phyloP scores from a whole-genome alignment of 2,888 invertebrate genomes.

The Lobophora halterata region DNA sequence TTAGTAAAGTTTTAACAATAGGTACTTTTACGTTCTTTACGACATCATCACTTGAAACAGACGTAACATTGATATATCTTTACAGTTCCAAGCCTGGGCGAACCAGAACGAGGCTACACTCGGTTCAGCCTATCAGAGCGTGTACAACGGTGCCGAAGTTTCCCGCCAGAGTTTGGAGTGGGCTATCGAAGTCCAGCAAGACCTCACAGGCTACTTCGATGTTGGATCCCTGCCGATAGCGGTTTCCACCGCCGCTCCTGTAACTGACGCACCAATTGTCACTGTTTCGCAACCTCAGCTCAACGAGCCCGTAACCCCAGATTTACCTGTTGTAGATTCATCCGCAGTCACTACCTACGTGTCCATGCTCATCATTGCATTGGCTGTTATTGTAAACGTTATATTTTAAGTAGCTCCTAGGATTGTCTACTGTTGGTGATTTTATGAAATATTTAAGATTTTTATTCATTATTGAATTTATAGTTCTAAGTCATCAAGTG shows the following conservation, averaged over 20 bases:
- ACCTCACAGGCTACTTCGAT: constrained; percentile 48
- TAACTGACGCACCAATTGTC: constrained; percentile 5
- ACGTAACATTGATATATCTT: constrained; percentile 11
- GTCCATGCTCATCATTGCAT: constrained; percentile 42
- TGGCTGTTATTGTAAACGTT: constrained; percentile 44
- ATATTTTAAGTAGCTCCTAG: constrained; percentile 37
- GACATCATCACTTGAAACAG: too few relatives aligned
- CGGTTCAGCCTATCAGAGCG: constrained; percentile 34
- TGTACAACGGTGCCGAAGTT: constrained; percentile 37
- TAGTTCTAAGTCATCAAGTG: constrained; percentile 27
- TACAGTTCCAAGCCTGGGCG: constrained; percentile 63
- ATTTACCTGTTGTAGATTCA: constrained; percentile 38
- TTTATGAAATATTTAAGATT: too few relatives aligned
- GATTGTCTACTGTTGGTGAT: not conserved
- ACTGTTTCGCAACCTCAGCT: constrained; percentile 35
- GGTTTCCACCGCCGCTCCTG: constrained; percentile 18
- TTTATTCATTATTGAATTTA: not conserved
- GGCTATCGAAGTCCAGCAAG: constrained; percentile 37
- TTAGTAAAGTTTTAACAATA: too few relatives aligned
- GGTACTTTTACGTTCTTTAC: too few relatives aligned
- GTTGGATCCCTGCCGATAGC: constrained; percentile 34
- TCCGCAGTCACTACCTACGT: constrained; percentile 46
- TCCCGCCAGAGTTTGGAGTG: constrained; percentile 47
- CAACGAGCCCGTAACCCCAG: constrained; percentile 48
- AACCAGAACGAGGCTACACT: constrained; percentile 34